Evolutionary conservation across 2,888 invertebrate genomes (phyloP), one percentile per base, ranked within the genome.

Genomic region (Pyrocoelia pectoralis): DNA sequence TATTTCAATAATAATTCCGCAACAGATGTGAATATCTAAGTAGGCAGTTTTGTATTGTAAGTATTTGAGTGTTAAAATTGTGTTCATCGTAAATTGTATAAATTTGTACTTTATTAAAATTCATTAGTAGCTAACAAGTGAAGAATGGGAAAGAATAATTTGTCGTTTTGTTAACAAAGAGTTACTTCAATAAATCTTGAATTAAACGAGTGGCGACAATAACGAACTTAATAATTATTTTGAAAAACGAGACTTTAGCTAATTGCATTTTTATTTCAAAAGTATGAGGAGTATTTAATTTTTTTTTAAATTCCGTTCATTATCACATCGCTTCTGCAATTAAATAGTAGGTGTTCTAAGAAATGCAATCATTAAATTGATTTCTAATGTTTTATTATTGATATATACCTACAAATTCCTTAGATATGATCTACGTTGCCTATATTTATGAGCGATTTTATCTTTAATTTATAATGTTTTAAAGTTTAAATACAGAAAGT

Each of bases 51-150:
- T 73, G 72, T 70, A 70, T 73, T 72, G 73, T 73, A 76, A 75
- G 75, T 72, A 72, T 66, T 73, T 68, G 70, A 71, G 73, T 71
- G 67, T 67, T 70, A 69, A 72, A 71, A 72, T 70, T 73, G 70
- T 71, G 71, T 75, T 71, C 73, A 68, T 73, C 70, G 69, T 66
- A 74, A 79, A 78, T 78, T 78, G 78, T 78, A 79, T 79, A 78
- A 79, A 78, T 78, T 78, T 77, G 77, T 76, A 76, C 76, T 70
- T 72, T 74, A 78, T 78, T 78, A 77, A 77, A 78, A 79, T 77
- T 74, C 75, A 76, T 77, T 77, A 75, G 74, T 73, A 71, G 70
- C 73, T 72, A 76, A 71, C 72, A 64, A 46, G 46, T 46, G 46
- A 46, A 53, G 61, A 68, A 62, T 38, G 48, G 66, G 48, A 66